Evolutionary conservation across 2,888 invertebrate species (phyloP).

Genomic region (Alloplasta piceator): DNA sequence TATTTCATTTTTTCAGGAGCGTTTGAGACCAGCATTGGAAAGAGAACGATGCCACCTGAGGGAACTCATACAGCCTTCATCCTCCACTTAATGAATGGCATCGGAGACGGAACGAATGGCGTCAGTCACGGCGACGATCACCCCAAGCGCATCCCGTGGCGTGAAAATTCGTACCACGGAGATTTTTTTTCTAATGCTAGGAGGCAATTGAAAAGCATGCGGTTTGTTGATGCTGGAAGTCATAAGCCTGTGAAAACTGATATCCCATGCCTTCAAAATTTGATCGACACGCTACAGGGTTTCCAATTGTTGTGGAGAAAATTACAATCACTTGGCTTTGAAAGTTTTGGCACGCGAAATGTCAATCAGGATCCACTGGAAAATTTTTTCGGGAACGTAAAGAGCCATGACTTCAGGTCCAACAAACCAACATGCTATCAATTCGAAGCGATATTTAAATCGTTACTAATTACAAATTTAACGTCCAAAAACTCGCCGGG

Average conservation of each 20-base stretch:
- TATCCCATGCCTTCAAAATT: slow-evolving; percentile 2
- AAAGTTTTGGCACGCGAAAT: slow-evolving; percentile 12
- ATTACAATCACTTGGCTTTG: slow-evolving; percentile 4
- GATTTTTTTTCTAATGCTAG: neutral
- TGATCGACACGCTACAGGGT: slow-evolving; percentile 16
- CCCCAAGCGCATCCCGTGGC: slow-evolving; percentile 5
- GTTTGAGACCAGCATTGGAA: neutral
- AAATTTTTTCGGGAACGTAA: slow-evolving; percentile 31
- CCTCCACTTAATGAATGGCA: slow-evolving; percentile 20
- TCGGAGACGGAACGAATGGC: slow-evolving; percentile 29
- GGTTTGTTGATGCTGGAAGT: slow-evolving; percentile 16
- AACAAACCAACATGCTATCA: slow-evolving; percentile 28
- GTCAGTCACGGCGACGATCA: neutral
- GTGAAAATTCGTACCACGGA: slow-evolving; percentile 17
- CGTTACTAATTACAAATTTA: slow-evolving; percentile 29
- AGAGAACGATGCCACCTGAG: slow-evolving; percentile 5
- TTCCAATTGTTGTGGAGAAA: slow-evolving; percentile 4
- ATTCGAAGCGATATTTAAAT: slow-evolving; percentile 30
- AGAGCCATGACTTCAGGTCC: slow-evolving; percentile 22
- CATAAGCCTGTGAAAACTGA: slow-evolving; percentile 11
- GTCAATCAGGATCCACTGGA: slow-evolving; percentile 8
- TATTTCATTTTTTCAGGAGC: neutral
- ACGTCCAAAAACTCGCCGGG: slow-evolving; percentile 28
- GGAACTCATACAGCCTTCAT: slow-evolving; percentile 22
- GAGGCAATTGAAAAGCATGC: slow-evolving; percentile 20